Conservation (phyloP, 1,140 invertebrate genomes). For the Charaxes varanes region DNA sequence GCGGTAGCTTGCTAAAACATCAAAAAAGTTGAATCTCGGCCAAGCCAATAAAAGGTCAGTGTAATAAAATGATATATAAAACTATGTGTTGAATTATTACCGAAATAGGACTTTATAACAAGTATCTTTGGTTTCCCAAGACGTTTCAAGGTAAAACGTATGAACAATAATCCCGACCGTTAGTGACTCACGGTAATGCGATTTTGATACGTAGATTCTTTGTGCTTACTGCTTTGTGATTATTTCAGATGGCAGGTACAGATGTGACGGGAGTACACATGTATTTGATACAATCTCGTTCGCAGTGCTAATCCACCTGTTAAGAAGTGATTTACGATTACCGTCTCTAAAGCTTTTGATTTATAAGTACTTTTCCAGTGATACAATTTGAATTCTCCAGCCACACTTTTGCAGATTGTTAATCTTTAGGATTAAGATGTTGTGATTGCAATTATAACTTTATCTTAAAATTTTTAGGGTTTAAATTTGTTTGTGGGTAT, state of each 20-base stretch:
- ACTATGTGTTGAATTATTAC: no score
- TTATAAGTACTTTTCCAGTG: neutral
- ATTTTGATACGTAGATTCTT: slow-evolving; percentile 22
- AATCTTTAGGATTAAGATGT: slow-evolving; percentile 1
- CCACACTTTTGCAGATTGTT: neutral
- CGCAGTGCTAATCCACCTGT: neutral
- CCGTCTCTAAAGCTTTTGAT: no score
- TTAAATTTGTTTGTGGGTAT: neutral
- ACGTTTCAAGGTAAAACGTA: neutral
- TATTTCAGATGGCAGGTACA: slow-evolving; percentile 31
- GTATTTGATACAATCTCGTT: slow-evolving; percentile 1
- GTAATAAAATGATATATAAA: no score
- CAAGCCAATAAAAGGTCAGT: no score
- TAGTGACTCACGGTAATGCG: slow-evolving; percentile 13
- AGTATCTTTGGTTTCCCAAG: no score
- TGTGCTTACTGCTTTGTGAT: slow-evolving; percentile 28
- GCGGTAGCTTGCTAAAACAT: no score
- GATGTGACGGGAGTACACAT: slow-evolving; percentile 18
- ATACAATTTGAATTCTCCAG: neutral
- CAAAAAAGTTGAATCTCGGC: no score
- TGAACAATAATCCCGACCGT: slow-evolving; percentile 8
- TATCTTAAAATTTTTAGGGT: neutral
- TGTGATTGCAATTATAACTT: neutral
- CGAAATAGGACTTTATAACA: no score
- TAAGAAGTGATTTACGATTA: no score